Evolutionary conservation across 2,797 vertebrate species (phyloP), one percentile per base, ranked within the genome.

Genomic region (Epinephelus coioides): DNA sequence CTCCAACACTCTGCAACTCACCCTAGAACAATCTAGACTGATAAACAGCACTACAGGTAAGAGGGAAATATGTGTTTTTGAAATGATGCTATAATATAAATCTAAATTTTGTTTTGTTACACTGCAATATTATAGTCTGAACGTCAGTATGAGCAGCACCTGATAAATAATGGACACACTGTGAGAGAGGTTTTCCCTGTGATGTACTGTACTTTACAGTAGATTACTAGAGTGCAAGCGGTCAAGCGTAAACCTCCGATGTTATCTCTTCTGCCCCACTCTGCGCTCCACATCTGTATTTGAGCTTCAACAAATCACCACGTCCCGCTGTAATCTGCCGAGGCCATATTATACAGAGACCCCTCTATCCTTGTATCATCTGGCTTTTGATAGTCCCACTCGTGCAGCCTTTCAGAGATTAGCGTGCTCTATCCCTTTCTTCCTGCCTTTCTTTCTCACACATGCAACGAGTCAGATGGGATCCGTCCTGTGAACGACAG

Each of bases 341-440:
- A 18, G 73, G 73, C 68, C 87, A 81, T 63, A 71, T 84, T 59
- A 87, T 46, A 51, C 54, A 53, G 43, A 77, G 74, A 86, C 68
- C 83, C 72, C 54, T 74, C 76, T 77, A 84, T 82, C 82, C 77
- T 23, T 34, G 51, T 40, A 56, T 89, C 86, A 91, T 88, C 84
- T 88, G 86, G 86, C 76, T 85, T 83, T 75, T 83, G 85, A 89
- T 87, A 85, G 83, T 84, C 76, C 77, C 79, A 76, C 82, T 91
- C 84, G 81, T 77, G 80, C 82, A 63, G 79, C 62, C 75, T 81
- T 66, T 85, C 86, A 54, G 61, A 90, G 80, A 92, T 93, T 90
- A 92, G 61, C 50, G 47, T 72, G 67, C 81, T 79, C 69, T 34
- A 82, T 88, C 82, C 74, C 63, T 79, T 82, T 82, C 80, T 90